These are phyloP conservation scores for Pseudomugil tenellus DNA, from an alignment of 2,797 vertebrate species.

Conservation along the genomic window DNA sequence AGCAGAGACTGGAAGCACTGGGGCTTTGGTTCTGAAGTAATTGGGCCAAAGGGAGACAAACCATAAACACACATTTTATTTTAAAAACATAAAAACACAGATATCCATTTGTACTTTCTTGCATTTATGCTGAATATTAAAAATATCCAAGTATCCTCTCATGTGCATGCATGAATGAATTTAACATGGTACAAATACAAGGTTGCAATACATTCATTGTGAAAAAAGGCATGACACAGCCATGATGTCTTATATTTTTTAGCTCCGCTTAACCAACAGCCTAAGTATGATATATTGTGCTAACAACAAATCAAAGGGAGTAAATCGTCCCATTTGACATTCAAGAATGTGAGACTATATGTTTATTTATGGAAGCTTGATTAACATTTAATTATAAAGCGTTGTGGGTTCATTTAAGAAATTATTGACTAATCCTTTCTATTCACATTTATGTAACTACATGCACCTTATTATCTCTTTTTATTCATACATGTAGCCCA, in stretches of 20 bases:
- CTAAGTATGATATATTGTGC: not conserved
- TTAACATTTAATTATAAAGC: constrained; percentile 25
- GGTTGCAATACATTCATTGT: not conserved
- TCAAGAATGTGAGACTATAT: not conserved
- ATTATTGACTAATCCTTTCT: constrained; percentile 38
- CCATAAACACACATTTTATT: constrained; percentile 44
- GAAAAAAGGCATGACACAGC: constrained; percentile 3
- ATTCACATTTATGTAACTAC: constrained; percentile 35
- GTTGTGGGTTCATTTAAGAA: constrained; percentile 27
- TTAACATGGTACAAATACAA: not conserved
- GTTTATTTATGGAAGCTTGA: constrained; percentile 29
- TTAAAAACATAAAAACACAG: constrained; percentile 22
- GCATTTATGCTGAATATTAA: constrained; percentile 15
- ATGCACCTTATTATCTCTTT: constrained; percentile 24
- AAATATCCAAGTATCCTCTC: constrained; percentile 19
- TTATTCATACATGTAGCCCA: constrained; percentile 41
- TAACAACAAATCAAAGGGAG: not conserved
- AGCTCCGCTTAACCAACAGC: not conserved
- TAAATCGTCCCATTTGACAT: constrained; percentile 8
- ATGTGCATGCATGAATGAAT: constrained; percentile 6
- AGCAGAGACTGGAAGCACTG: constrained; percentile 61
- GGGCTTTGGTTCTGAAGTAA: constrained; percentile 78
- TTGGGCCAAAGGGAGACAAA: constrained; percentile 83
- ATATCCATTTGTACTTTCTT: constrained; percentile 14
- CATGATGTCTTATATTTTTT: not conserved